A percentile compares a stretch with the other conserved stretches of the same genome.
Evolutionary conservation across 37 sponge, comb jelly and placozoan genomes (phyloP).

Genomic region (Ianthella basta): DNA sequence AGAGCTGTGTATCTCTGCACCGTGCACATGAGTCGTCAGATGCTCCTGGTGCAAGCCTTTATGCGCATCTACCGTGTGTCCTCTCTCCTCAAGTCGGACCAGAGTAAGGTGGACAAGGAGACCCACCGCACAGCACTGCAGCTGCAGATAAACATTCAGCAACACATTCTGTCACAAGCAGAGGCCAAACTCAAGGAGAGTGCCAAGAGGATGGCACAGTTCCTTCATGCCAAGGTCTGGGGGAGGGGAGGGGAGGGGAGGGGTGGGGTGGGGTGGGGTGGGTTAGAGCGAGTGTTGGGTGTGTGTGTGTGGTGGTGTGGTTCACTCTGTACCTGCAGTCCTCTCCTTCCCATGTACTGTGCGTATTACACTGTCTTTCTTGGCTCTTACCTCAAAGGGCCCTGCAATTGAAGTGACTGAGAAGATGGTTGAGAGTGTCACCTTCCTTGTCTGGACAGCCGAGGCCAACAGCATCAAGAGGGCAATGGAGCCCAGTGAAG

Average conservation of each 20-base stretch:
- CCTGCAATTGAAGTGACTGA: no score
- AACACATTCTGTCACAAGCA: conserved; percentile 5
- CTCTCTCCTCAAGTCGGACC: conserved; percentile 22
- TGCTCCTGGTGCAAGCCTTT: conserved; percentile 5
- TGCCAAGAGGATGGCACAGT: conserved; percentile 15
- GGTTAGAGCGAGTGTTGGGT: neutral
- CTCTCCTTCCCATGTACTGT: neutral
- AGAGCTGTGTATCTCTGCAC: conserved; percentile 9
- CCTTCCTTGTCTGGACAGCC: neutral
- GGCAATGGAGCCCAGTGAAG: neutral
- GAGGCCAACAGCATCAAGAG: conserved; percentile 8
- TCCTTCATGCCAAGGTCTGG: conserved; percentile 18
- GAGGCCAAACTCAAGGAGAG: conserved; percentile 28
- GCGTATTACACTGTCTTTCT: neutral
- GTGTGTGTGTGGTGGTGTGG: neutral
- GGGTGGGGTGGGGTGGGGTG: no score
- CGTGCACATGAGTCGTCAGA: conserved; percentile 3
- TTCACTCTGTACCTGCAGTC: neutral
- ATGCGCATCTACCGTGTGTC: conserved; percentile 21
- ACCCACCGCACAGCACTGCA: conserved; percentile 32
- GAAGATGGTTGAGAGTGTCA: neutral
- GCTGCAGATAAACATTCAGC: conserved; percentile 56
- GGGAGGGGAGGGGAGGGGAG: neutral
- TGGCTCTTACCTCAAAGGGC: no score
- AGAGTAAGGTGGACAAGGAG: conserved; percentile 14